phyloP scores from a whole-genome alignment of 2,113 vertebrate genomes.

The Phrynocephalus versicolor region DNA sequence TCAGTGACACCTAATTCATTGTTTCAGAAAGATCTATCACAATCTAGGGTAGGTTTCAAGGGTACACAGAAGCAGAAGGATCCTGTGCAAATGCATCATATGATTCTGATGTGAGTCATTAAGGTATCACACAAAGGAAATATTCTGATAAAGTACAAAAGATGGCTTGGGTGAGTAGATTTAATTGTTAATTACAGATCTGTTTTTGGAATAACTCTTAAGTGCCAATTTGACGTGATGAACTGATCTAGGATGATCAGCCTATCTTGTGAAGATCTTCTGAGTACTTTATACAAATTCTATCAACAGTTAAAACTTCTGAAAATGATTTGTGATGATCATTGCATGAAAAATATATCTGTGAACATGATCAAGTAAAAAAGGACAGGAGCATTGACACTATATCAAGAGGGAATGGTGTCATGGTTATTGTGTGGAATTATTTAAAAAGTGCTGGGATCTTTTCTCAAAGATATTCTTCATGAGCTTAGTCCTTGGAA shows the following conservation, averaged over 20 bases:
- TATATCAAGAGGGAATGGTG: neutral
- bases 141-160: too few relatives aligned
- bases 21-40: too few relatives aligned
- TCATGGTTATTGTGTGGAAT: constrained; percentile 12
- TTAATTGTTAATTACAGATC: neutral
- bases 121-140: too few relatives aligned
- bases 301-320: neutral
- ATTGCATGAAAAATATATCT: neutral
- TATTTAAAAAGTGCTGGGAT: neutral
- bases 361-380: neutral
- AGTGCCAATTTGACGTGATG: neutral
- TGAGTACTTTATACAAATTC: neutral
- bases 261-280: neutral
- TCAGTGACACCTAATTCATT: too few relatives aligned
- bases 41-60: too few relatives aligned
- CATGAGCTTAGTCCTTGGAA: neutral
- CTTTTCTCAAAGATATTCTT: constrained; percentile 23
- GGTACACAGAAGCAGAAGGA: too few relatives aligned
- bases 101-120: too few relatives aligned
- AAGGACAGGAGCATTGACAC: neutral
- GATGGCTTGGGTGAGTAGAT: too few relatives aligned
- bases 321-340: too few relatives aligned
- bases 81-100: too few relatives aligned
- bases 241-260: neutral
- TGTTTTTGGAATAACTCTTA: neutral